Conservation (phyloP, 2,113 vertebrate species). For the Planiliza haematocheilus region DNA sequence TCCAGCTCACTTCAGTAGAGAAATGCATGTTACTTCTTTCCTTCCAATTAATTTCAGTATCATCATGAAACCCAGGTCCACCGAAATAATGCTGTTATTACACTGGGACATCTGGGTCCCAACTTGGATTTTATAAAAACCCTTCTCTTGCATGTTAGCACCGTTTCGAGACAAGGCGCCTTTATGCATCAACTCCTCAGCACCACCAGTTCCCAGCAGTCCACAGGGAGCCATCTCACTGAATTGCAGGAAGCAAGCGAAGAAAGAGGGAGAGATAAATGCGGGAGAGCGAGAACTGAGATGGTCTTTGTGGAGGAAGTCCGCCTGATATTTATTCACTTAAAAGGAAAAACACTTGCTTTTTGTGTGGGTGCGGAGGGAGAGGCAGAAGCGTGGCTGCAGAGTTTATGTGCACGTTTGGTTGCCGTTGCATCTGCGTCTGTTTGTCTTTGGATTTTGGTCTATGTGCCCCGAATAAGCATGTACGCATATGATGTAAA, state of each 20-base stretch:
- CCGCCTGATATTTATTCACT: constrained; percentile 61
- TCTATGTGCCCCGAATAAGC: constrained; percentile 33
- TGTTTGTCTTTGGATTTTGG: constrained; percentile 15
- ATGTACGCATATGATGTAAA: constrained; percentile 11
- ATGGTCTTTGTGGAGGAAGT: constrained; percentile 67
- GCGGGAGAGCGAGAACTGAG: constrained; percentile 63
- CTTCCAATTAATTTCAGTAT: not conserved
- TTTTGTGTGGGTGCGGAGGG: not conserved
- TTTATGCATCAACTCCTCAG: constrained; percentile 67
- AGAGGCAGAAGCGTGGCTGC: constrained; percentile 26
- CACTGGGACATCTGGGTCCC: constrained; percentile 13
- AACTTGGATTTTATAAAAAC: constrained; percentile 20
- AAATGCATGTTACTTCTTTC: not conserved
- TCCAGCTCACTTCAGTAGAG: too few relatives aligned
- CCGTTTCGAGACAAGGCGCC: constrained; percentile 60
- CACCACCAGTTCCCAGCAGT: constrained; percentile 63
- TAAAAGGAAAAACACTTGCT: constrained; percentile 20
- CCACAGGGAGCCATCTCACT: constrained; percentile 72
- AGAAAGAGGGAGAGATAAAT: constrained; percentile 57
- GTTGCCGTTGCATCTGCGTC: constrained; percentile 10
- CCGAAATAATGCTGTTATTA: constrained; percentile 15
- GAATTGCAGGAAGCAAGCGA: constrained; percentile 67
- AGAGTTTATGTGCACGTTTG: constrained; percentile 45
- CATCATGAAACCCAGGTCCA: not conserved
- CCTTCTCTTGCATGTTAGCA: constrained; percentile 14